These are phyloP conservation scores for Oryzias celebensis DNA, from an alignment of 2,113 vertebrate species.

Conservation along the genomic window DNA sequence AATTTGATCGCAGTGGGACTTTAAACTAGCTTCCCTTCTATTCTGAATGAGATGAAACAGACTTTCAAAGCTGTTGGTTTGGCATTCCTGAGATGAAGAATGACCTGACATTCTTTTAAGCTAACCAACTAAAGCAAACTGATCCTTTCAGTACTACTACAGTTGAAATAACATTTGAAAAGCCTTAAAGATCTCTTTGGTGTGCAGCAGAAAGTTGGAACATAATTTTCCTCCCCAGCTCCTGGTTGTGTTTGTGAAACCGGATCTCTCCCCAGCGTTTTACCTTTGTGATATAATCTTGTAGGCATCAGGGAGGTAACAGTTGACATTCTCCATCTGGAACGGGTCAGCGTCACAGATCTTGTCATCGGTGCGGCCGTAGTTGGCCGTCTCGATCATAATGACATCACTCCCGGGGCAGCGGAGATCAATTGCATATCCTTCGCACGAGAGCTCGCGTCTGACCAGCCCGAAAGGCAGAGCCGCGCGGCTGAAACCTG, in stretches of 20 bases:
- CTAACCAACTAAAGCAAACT: too few relatives aligned
- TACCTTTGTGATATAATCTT: slow-evolving; percentile 99
- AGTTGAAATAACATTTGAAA: too few relatives aligned
- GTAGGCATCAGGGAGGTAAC: slow-evolving; percentile 98
- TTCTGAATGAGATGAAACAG: too few relatives aligned
- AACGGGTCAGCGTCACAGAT: slow-evolving; percentile 98
- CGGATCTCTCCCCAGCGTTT: slow-evolving; percentile 42
- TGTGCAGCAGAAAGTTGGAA: slow-evolving; percentile 7
- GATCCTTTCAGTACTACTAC: too few relatives aligned
- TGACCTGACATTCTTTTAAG: too few relatives aligned
- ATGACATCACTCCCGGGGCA: slow-evolving; percentile 98
- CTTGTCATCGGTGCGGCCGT: slow-evolving; percentile 97
- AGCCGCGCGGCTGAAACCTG: slow-evolving; percentile 93
- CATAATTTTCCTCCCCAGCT: slow-evolving; percentile 26
- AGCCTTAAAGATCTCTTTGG: slow-evolving; percentile 32
- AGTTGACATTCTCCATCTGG: slow-evolving; percentile 99
- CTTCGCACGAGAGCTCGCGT: slow-evolving; percentile 95
- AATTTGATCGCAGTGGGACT: too few relatives aligned
- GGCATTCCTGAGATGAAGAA: too few relatives aligned
- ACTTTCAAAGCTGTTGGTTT: too few relatives aligned
- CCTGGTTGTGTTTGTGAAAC: slow-evolving; percentile 61
- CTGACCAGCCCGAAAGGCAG: slow-evolving; percentile 94
- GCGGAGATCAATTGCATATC: slow-evolving; percentile 95
- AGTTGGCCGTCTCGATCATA: slow-evolving; percentile 98
- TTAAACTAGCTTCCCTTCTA: too few relatives aligned